Conservation (phyloP, 2,797 vertebrate genomes). For the Ctenochaetus hawaiiensis region DNA sequence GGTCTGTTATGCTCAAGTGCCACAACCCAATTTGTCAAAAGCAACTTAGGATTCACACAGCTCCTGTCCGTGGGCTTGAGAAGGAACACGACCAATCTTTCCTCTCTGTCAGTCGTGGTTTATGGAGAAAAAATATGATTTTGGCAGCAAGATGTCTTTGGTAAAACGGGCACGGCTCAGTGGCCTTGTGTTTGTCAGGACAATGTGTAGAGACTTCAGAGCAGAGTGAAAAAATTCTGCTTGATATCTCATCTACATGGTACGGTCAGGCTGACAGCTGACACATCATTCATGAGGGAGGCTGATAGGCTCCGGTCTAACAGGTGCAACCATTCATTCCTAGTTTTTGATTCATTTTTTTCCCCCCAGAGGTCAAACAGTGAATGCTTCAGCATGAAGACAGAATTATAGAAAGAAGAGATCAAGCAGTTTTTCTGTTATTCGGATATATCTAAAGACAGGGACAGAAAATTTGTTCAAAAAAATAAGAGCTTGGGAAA, state of each 20-base stretch:
- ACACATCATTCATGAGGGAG: slow-evolving; percentile 41
- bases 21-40: slow-evolving; percentile 61
- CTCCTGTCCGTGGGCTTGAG: slow-evolving; percentile 49
- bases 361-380: slow-evolving; percentile 30
- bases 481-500: too few species aligned
- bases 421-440: not conserved
- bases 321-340: slow-evolving; percentile 23
- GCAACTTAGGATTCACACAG: slow-evolving; percentile 57
- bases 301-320: slow-evolving; percentile 19
- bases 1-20: slow-evolving; percentile 25
- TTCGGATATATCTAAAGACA: not conserved
- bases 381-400: slow-evolving; percentile 1
- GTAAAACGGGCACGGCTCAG: slow-evolving; percentile 60
- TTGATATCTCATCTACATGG: slow-evolving; percentile 64
- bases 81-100: slow-evolving; percentile 55
- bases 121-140: slow-evolving; percentile 68
- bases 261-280: slow-evolving; percentile 49
- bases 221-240: slow-evolving; percentile 59
- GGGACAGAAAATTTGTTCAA: not conserved
- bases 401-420: slow-evolving; percentile 12
- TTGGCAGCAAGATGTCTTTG: slow-evolving; percentile 57
- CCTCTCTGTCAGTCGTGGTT: slow-evolving; percentile 62
- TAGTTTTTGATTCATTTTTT: slow-evolving; percentile 5
- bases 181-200: slow-evolving; percentile 67
- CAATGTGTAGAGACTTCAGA: slow-evolving; percentile 54